These are phyloP conservation scores for Brachyopa scutellaris DNA, from an alignment of 2,888 invertebrate genomes.

Conservation along the genomic window DNA sequence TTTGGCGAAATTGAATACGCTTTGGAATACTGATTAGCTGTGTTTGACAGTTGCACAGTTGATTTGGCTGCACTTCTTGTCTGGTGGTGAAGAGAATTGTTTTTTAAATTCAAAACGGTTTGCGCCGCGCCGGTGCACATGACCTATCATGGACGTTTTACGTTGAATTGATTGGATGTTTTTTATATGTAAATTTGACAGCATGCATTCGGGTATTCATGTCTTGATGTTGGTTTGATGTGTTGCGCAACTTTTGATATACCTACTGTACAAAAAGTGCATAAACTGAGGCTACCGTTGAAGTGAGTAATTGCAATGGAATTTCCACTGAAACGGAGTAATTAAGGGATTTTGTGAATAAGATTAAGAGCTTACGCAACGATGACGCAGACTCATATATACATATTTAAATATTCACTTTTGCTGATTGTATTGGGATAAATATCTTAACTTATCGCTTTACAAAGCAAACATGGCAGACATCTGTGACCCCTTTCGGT, in stretches of 20 bases:
- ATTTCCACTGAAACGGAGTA: neutral
- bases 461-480: no score
- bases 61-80: constrained; percentile 17
- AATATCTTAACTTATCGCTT: no score
- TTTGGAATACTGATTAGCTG: constrained; percentile 42
- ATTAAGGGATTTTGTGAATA: no score
- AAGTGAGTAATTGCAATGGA: neutral
- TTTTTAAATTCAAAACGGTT: constrained; percentile 21
- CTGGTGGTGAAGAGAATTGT: constrained; percentile 14
- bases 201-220: constrained; percentile 12
- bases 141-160: constrained; percentile 1
- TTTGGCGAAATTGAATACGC: constrained; percentile 36
- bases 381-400: no score
- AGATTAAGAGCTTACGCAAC: no score
- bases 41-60: neutral
- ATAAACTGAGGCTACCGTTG: neutral
- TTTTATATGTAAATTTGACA: constrained; percentile 17
- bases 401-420: no score
- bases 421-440: no score
- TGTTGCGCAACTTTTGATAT: constrained; percentile 3
- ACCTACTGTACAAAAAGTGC: neutral
- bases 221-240: neutral
- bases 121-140: constrained; percentile 12
- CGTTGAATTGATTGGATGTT: neutral
- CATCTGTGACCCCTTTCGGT: no score